Percentiles rank a stretch among this genome's conserved stretches.
Evolutionary conservation across 2,113 vertebrate genomes (phyloP).

Genomic region (Scopus umbretta): DNA sequence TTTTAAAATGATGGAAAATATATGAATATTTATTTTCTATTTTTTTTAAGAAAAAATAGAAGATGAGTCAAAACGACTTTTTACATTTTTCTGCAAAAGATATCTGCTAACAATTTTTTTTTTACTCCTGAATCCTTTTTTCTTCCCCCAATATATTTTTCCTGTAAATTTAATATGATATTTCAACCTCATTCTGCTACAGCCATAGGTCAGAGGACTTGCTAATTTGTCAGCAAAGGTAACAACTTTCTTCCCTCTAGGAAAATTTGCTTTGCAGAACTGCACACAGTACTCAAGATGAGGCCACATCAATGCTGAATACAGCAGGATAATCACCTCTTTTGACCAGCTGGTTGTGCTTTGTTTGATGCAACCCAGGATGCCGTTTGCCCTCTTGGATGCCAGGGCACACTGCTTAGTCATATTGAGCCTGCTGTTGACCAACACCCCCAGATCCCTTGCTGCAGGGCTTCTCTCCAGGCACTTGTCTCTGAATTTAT

Average conservation of each 20-base stretch:
- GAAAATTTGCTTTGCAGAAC: not conserved
- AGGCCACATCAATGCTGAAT: not conserved
- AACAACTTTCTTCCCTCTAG: not conserved
- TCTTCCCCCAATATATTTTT: not conserved
- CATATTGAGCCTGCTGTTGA: not conserved
- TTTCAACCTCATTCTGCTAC: not conserved
- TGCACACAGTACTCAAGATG: not conserved
- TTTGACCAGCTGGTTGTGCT: not conserved
- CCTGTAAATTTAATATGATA: not conserved
- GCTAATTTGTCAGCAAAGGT: not conserved
- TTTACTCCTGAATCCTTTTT: not conserved
- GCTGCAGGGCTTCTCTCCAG: not conserved
- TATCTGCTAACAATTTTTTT: not conserved
- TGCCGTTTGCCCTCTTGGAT: not conserved
- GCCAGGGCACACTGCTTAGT: not conserved
- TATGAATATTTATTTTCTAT: not conserved
- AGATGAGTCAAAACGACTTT: not conserved
- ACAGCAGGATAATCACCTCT: not conserved
- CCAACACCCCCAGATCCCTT: not conserved
- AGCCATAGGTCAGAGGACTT: not conserved
- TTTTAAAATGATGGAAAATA: not conserved
- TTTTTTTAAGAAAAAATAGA: not conserved
- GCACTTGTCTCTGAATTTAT: not conserved
- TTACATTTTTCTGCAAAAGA: not conserved
- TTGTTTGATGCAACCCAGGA: not conserved